A percentile compares a stretch with the other conserved stretches of the same genome.
Conservation (phyloP, 2,888 invertebrate genomes). For the Catocala fraxini region DNA sequence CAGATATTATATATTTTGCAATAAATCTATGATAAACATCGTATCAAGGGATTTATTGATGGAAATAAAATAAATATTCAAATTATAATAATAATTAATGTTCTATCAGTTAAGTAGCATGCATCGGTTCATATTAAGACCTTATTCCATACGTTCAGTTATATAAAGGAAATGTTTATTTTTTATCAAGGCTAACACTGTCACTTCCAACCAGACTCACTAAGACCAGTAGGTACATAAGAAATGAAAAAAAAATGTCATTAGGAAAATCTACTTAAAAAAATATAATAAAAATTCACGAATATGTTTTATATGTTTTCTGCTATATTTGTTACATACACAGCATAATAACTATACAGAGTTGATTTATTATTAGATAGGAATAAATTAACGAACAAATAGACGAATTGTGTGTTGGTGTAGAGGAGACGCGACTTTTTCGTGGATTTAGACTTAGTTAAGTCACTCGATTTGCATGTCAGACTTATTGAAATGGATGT, state of each 20-base stretch:
- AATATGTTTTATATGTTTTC: neutral
- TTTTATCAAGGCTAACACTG: too few relatives aligned
- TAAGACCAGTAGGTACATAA: too few relatives aligned
- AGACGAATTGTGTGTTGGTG: conserved; percentile 57
- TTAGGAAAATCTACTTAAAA: neutral
- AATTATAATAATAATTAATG: neutral
- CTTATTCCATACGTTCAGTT: too few relatives aligned
- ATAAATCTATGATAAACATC: conserved; percentile 3
- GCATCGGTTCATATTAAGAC: neutral
- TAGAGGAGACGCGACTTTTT: conserved; percentile 47
- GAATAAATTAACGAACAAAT: conserved; percentile 60
- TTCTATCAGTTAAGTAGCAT: neutral
- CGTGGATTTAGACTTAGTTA: conserved; percentile 40
- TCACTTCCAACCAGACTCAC: too few relatives aligned
- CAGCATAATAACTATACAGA: conserved; percentile 10
- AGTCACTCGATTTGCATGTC: conserved; percentile 24
- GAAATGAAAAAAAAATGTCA: too few relatives aligned
- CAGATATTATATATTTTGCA: conserved; percentile 26
- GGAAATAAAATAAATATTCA: conserved; percentile 15
- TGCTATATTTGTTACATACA: neutral
- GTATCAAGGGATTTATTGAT: conserved; percentile 22
- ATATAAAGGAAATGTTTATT: too few relatives aligned
- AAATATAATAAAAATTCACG: neutral
- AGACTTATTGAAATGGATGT: conserved; percentile 6
- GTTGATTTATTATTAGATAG: conserved; percentile 53